Conservation (phyloP, 2,113 vertebrate species). For the Hydrolagus affinis region DNA sequence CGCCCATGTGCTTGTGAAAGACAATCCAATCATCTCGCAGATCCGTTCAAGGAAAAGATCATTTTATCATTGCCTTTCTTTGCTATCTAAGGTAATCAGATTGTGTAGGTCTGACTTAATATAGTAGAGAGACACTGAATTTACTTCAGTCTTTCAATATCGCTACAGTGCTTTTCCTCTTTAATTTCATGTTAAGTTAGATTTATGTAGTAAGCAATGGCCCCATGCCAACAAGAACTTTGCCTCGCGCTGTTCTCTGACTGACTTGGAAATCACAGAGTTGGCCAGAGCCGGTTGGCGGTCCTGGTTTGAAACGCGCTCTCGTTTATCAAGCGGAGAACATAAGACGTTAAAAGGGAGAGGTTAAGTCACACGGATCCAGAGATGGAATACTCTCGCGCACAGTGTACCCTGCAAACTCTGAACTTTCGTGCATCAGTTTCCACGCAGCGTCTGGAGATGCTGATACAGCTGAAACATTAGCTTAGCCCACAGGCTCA, state of each 20-base stretch:
- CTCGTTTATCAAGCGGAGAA: background rate
- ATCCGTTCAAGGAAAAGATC: background rate
- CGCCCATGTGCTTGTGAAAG: background rate
- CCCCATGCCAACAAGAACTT: background rate
- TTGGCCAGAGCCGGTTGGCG: background rate
- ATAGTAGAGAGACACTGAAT: background rate
- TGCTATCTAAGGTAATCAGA: slow-evolving; percentile 12
- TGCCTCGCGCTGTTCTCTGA: background rate
- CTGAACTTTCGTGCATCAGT: no score
- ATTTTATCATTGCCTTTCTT: slow-evolving; percentile 2
- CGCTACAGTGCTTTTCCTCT: background rate
- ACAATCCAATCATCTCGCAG: background rate
- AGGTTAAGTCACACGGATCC: no score
- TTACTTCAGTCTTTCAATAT: slow-evolving; percentile 16
- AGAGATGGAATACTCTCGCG: no score
- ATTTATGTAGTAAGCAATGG: background rate
- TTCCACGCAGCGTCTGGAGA: no score
- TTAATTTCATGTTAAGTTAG: slow-evolving; percentile 24
- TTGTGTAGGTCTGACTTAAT: background rate
- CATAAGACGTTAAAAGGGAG: background rate
- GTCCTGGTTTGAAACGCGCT: background rate
- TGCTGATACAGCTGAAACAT: no score
- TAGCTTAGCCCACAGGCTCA: no score
- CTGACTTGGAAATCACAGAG: background rate
- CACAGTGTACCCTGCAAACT: no score